Evolutionary conservation across 2,888 invertebrate species (phyloP).

Genomic region (Euplagia quadripunctaria): DNA sequence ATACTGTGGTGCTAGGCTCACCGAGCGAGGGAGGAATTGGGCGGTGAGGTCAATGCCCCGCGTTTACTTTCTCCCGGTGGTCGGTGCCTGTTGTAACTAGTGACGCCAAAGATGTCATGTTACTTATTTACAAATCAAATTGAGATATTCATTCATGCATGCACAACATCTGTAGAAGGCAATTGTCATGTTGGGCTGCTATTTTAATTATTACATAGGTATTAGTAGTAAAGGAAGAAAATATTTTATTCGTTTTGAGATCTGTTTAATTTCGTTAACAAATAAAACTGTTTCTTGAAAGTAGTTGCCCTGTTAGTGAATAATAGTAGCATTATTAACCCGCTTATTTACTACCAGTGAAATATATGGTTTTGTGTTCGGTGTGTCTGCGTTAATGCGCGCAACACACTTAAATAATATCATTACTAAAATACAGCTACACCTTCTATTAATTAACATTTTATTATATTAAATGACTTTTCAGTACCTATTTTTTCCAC

Average conservation of each 20-base stretch:
- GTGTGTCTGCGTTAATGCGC: not conserved
- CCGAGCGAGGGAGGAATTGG: conserved; percentile 45
- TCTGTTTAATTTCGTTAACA: not conserved
- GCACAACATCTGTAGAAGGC: not conserved
- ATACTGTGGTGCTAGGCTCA: not conserved
- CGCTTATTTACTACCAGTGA: not conserved
- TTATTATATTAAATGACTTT: not conserved
- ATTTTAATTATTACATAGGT: not conserved
- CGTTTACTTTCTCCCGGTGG: conserved; percentile 61
- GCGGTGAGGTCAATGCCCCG: conserved; percentile 51
- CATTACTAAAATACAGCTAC: not conserved
- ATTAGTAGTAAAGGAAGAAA: not conserved
- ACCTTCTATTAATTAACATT: not conserved
- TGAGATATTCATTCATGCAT: conserved; percentile 33
- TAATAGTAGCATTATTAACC: not conserved
- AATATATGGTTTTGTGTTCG: not conserved
- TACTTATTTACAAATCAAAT: conserved; percentile 33
- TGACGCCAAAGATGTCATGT: conserved; percentile 40
- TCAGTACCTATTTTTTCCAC: no score
- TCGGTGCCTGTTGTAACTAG: conserved; percentile 32
- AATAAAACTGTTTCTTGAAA: not conserved
- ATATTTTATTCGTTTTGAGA: not conserved
- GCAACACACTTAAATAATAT: not conserved
- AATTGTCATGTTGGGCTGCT: not conserved
- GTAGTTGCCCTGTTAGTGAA: not conserved